These are phyloP conservation scores for Sebastes baramenuke DNA, from an alignment of 2,797 vertebrate species.

Conservation along the genomic window DNA sequence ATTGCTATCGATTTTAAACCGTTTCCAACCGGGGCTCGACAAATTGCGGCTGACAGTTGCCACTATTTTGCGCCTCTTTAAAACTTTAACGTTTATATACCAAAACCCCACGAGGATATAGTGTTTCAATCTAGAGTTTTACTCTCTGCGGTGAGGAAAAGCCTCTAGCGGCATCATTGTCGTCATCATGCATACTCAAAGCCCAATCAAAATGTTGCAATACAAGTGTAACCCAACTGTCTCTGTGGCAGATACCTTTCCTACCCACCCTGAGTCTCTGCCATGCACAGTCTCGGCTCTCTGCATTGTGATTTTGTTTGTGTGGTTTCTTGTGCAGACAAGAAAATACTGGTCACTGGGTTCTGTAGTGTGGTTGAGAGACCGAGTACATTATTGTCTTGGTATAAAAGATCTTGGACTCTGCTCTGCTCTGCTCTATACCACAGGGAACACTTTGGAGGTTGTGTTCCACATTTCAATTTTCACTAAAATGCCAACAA, in stretches of 20 bases:
- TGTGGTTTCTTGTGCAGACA: not conserved
- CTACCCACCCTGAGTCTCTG: not conserved
- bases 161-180: slow-evolving; percentile 23
- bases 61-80: slow-evolving; percentile 33
- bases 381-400: slow-evolving; percentile 16
- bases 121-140: not conserved
- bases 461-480: not conserved
- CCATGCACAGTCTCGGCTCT: not conserved
- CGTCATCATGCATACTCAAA: slow-evolving; percentile 27
- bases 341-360: slow-evolving; percentile 14
- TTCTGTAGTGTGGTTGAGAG: slow-evolving; percentile 9
- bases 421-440: not conserved
- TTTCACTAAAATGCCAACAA: not conserved
- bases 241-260: slow-evolving; percentile 3
- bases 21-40: slow-evolving; percentile 10
- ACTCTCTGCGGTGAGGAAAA: slow-evolving; percentile 10
- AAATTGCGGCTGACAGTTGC: slow-evolving; percentile 37
- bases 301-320: not conserved
- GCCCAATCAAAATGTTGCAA: slow-evolving; percentile 48
- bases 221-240: slow-evolving; percentile 29
- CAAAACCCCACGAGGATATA: not conserved
- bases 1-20: slow-evolving; percentile 42
- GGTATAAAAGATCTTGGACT: slow-evolving; percentile 32
- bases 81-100: slow-evolving; percentile 19
- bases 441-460: slow-evolving; percentile 5